phyloP scores from a whole-genome alignment of 92 coral and sea anemone species.

The Epizoanthus ramosus region DNA sequence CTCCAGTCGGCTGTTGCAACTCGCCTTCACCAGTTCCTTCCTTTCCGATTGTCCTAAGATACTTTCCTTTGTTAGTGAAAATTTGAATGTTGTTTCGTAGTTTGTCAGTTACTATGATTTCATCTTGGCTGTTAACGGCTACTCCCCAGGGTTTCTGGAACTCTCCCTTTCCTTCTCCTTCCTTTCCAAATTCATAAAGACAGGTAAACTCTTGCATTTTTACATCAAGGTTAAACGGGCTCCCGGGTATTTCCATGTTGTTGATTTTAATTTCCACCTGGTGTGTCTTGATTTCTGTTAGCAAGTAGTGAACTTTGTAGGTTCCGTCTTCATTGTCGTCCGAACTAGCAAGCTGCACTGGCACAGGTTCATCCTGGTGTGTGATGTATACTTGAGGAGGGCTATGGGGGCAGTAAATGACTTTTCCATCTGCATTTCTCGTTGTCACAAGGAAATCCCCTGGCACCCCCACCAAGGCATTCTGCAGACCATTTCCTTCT shows the following conservation, averaged over 20 bases:
- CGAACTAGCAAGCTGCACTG: slow-evolving; percentile 7
- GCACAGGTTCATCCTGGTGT: not conserved
- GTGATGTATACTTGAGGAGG: slow-evolving; percentile 14
- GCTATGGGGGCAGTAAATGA: slow-evolving; percentile 12
- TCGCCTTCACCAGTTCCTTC: slow-evolving; percentile 35
- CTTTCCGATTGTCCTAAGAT: slow-evolving; percentile 35
- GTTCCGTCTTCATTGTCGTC: slow-evolving; percentile 33
- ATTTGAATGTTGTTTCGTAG: slow-evolving; percentile 38
- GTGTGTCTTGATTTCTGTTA: slow-evolving; percentile 11
- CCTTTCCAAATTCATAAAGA: slow-evolving; percentile 33
- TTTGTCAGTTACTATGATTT: slow-evolving; percentile 36
- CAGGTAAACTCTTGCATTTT: slow-evolving; percentile 20
- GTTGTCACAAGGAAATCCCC: slow-evolving; percentile 13
- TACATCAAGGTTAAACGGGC: slow-evolving; percentile 29
- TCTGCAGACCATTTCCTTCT: slow-evolving; percentile 17
- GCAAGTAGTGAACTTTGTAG: slow-evolving; percentile 1
- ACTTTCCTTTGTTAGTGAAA: slow-evolving; percentile 19
- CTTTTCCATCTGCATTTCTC: not conserved
- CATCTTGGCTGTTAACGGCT: slow-evolving; percentile 24
- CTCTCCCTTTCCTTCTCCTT: slow-evolving; percentile 21
- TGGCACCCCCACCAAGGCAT: slow-evolving; percentile 22
- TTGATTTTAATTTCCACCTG: slow-evolving; percentile 19
- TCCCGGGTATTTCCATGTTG: slow-evolving; percentile 17
- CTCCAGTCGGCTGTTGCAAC: slow-evolving; percentile 30
- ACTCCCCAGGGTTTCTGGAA: slow-evolving; percentile 48